These are phyloP conservation scores for Rhinogobius similis DNA, from an alignment of 2,113 vertebrate species.

Conservation along the genomic window DNA sequence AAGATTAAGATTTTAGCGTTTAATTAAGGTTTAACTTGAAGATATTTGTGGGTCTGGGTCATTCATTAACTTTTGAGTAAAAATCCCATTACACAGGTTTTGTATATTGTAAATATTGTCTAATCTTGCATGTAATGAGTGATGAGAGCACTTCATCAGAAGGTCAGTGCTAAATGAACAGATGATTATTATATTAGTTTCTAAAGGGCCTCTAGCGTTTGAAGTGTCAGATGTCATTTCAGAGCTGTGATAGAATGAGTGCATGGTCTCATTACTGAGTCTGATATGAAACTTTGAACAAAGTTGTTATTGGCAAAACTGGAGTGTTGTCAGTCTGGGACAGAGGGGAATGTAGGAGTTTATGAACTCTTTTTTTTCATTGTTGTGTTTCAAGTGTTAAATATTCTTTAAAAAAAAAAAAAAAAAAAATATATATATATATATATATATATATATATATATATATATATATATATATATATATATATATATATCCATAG, in stretches of 20 bases:
- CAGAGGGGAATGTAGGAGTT: neutral
- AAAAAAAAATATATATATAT: no score
- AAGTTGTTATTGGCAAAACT: conserved; percentile 7
- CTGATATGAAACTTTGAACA: conserved; percentile 28
- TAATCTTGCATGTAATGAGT: neutral
- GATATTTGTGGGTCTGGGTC: neutral
- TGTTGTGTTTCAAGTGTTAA: neutral
- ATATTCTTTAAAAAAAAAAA: neutral
- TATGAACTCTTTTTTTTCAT: neutral
- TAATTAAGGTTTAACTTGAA: no score
- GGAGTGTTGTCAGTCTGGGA: neutral
- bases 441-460: no score
- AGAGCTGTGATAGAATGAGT: conserved; percentile 15
- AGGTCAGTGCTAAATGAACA: conserved; percentile 17
- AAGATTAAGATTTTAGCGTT: no score
- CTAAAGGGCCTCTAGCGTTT: conserved; percentile 15
- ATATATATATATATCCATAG: neutral
- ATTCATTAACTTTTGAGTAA: neutral
- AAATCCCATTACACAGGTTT: neutral
- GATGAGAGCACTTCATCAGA: neutral
- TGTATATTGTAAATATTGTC: neutral
- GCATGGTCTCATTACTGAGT: conserved; percentile 25
- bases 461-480: no score
- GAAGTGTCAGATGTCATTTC: conserved; percentile 5
- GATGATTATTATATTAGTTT: conserved; percentile 23